Evolutionary conservation across 2,797 vertebrate species (phyloP).

Genomic region (Setipinna tenuifilis): DNA sequence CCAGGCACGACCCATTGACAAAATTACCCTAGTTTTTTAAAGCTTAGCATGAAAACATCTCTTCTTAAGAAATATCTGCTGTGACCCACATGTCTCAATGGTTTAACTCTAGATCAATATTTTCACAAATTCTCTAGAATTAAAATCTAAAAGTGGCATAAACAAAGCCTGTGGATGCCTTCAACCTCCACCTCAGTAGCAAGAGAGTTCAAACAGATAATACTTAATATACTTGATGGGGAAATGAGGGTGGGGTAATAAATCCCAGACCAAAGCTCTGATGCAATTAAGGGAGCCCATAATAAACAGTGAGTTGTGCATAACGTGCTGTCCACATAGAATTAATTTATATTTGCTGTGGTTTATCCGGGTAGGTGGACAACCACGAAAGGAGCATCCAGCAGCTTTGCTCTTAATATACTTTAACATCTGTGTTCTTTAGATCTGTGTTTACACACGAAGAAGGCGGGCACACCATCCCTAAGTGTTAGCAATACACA

Average conservation of each 20-base stretch:
- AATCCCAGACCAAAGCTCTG: constrained; percentile 53
- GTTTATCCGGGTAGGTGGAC: constrained; percentile 51
- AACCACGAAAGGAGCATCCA: constrained; percentile 60
- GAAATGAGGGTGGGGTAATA: constrained; percentile 40
- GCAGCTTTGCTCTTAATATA: constrained; percentile 79
- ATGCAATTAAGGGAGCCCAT: constrained; percentile 52
- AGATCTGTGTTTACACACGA: constrained; percentile 74
- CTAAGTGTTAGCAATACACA: constrained; percentile 84
- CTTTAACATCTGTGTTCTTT: too few species aligned
- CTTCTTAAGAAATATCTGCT: too few species aligned
- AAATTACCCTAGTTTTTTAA: too few species aligned
- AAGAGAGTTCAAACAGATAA: constrained; percentile 33
- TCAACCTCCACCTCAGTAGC: constrained; percentile 27
- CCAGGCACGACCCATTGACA: too few species aligned
- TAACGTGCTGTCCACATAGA: constrained; percentile 44
- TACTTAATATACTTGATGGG: background rate
- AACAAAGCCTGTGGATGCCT: background rate
- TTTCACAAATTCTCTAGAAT: background rate
- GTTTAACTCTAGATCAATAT: too few species aligned
- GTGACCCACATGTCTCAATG: too few species aligned
- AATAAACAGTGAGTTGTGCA: constrained; percentile 51
- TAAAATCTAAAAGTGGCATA: constrained; percentile 7
- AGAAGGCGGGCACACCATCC: constrained; percentile 79
- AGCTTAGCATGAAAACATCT: too few species aligned
- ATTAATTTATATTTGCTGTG: constrained; percentile 53